These are phyloP conservation scores for Tetraneura akinire DNA, from an alignment of 1,140 invertebrate genomes.

Conservation along the genomic window DNA sequence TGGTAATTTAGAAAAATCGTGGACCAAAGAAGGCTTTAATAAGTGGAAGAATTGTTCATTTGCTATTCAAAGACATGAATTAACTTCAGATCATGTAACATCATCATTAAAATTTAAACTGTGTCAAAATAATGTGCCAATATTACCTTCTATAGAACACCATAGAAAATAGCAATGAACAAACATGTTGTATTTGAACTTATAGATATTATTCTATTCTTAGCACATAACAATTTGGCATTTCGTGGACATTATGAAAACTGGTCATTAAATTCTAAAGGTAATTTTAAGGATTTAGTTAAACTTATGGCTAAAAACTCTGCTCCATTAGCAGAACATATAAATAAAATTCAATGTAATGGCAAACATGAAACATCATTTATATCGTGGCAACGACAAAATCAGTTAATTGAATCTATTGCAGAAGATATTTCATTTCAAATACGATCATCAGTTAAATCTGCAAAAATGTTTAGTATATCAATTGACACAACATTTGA, in stretches of 20 bases:
- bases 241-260: background rate
- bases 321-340: background rate
- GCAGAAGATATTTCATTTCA: background rate
- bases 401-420: background rate
- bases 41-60: too few relatives aligned
- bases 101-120: too few relatives aligned
- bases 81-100: too few relatives aligned
- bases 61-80: too few relatives aligned
- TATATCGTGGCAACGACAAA: background rate
- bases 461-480: background rate
- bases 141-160: too few relatives aligned
- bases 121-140: too few relatives aligned
- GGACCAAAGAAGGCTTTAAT: too few relatives aligned
- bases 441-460: background rate
- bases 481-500: background rate
- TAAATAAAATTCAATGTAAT: background rate
- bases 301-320: background rate
- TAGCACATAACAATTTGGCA: background rate
- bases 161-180: too few relatives aligned
- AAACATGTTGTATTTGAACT: background rate
- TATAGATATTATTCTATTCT: background rate
- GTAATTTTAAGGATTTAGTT: background rate
- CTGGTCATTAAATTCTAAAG: background rate
- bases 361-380: background rate
- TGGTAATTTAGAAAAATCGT: too few relatives aligned